A percentile compares a stretch with the other conserved stretches of the same genome.
Evolutionary conservation across 2,797 vertebrate genomes (phyloP).

Genomic region (Siniperca undulata): DNA sequence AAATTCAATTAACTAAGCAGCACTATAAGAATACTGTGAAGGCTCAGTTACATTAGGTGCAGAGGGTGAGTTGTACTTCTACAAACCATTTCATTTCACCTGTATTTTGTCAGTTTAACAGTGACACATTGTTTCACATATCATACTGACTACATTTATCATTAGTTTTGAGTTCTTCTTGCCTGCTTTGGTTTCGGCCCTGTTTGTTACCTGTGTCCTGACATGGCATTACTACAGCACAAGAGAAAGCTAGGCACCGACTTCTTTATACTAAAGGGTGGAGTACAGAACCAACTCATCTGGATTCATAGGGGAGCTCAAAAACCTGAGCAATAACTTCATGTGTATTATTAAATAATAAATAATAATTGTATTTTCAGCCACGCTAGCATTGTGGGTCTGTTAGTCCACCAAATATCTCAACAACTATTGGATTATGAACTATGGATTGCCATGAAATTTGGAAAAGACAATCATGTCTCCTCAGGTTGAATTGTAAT

Average conservation of each 20-base stretch:
- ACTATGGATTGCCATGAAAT: background rate
- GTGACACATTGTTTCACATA: slow-evolving; percentile 6
- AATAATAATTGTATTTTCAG: slow-evolving; percentile 12
- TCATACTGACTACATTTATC: background rate
- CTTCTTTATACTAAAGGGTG: background rate
- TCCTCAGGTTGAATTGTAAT: background rate
- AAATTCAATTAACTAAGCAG: slow-evolving; percentile 34
- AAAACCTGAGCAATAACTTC: background rate
- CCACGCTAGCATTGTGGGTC: background rate
- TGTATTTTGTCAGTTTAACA: slow-evolving; percentile 17
- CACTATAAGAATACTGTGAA: slow-evolving; percentile 10
- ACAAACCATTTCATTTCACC: background rate
- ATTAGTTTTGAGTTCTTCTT: background rate
- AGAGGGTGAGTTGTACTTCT: slow-evolving; percentile 16
- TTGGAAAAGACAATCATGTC: background rate
- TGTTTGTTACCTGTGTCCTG: background rate
- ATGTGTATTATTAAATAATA: slow-evolving; percentile 16
- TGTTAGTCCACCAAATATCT: slow-evolving; percentile 5
- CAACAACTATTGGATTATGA: background rate
- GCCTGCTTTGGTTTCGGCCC: background rate
- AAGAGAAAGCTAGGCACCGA: background rate
- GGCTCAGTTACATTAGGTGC: slow-evolving; percentile 17
- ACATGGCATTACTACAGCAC: background rate
- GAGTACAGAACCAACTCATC: background rate
- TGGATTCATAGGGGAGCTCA: slow-evolving; percentile 7